Evolutionary conservation across 2,797 vertebrate species (phyloP).

Genomic region (Peromyscus nudipes): DNA sequence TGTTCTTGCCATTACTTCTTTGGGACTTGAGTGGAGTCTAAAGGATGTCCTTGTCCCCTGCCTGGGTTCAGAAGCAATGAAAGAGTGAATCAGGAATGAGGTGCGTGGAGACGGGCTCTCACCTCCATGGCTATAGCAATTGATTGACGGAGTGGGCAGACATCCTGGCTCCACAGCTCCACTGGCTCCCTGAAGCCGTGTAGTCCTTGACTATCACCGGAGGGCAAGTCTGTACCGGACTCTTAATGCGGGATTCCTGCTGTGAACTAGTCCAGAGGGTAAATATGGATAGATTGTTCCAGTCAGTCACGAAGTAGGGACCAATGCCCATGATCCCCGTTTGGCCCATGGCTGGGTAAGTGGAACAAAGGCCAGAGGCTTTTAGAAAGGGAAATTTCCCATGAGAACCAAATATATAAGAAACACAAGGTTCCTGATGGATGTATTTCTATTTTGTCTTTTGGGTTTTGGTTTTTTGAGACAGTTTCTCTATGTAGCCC

Average conservation of each 20-base stretch:
- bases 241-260: background rate
- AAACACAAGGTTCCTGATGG: background rate
- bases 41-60: constrained; percentile 1
- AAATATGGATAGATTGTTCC: constrained; percentile 8
- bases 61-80: background rate
- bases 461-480: background rate
- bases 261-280: background rate
- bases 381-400: background rate
- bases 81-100: background rate
- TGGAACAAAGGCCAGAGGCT: background rate
- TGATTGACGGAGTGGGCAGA: background rate
- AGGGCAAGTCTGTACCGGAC: background rate
- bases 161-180: background rate
- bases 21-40: background rate
- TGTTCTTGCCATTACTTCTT: background rate
- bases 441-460: background rate
- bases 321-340: background rate
- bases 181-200: background rate
- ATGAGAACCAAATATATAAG: background rate
- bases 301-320: background rate
- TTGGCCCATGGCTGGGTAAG: background rate
- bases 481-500: background rate
- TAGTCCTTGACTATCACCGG: background rate
- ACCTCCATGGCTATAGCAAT: background rate
- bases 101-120: background rate